Evolutionary conservation across 2,888 invertebrate genomes (phyloP), one percentile per base, ranked within the genome.

Genomic region (Polymixis lichenea): DNA sequence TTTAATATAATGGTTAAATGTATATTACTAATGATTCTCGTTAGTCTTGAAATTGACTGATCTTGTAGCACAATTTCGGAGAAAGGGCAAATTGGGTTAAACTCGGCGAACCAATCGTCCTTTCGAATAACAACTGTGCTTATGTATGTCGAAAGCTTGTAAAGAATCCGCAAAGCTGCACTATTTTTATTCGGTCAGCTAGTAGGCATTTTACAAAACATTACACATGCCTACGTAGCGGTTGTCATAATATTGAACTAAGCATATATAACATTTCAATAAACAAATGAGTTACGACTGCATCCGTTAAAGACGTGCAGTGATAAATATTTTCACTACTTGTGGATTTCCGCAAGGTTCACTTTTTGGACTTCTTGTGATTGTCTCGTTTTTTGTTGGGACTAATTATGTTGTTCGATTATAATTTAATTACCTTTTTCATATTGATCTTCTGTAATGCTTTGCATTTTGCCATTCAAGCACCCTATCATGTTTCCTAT

Each of bases 11-110:
- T 60, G 61, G 60, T 69, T 61, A 69, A 73, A 75, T 80, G 67
- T 83, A 76, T 84, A 77, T 64, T 78, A 85, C 77, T 85, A 88
- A 82, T 80, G 67, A 75, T 81, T 68, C 71, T 74, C 76, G 75
- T 89, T 89, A 88, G 88, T 90, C 85, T 90, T 85, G 85, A 91
- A 89, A 87, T 82, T 86, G 90, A 92, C 92, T 92, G 92, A 92
- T 88, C 86, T 68, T 77, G 6, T n/a, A 70, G 58, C 66, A 49
- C 67, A 70, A 79, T 68, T 87, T 81, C 49, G 69, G 56, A 4
- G 64, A 72, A 82, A 71, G 46, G 51, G 32, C 43, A 46, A 46
- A 17, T 17, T 17, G 38, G 46, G 32, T 28, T 32, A 15, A 22
- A 25, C 1, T 65, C 0, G 9, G 28, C 19, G 32, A 6, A 61